Evolutionary conservation across 2,113 vertebrate genomes (phyloP), one percentile per base, ranked within the genome.

Genomic region (Synodontis membranacea): DNA sequence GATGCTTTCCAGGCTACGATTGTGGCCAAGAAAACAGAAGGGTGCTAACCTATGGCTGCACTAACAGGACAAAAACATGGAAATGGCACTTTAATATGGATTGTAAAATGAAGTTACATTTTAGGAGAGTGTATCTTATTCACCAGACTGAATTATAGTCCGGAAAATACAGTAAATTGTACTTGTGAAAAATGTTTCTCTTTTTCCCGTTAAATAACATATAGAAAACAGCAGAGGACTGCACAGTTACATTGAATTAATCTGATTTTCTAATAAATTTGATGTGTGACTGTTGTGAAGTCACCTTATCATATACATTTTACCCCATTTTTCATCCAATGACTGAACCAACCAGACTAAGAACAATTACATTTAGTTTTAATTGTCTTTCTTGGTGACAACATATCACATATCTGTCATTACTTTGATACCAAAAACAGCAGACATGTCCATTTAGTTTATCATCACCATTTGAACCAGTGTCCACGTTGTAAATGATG

Each of bases 341-440:
- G 56, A 89, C 58, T 37, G 48, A 91, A 87, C 75, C 48, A 37
- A 9, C 90, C 84, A 89, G 92, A 93, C 91, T 94, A 91, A 92
- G 90, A 94, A 92, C 78, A 58, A 80, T 42, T 85, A 9, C 39
- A 50, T 82, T 86, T 46, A 50, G 44, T 62, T 82, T 7, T n/a
- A n/a, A 21, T 34, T 1, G 5, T 46, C 66, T 85, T 79, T 82
- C 42, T 76, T 37, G n/a, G 74, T 31, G 42, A 75, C 50, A 37
- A 39, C 10, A 9, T 28, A 52, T 54, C 93, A 95, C 93, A 93
- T 92, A 94, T 93, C 94, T 95, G 94, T 95, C 95, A 94, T 92
- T 91, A 95, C 96, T 96, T 97, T 95, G 96, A 97, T 96, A 97
- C 96, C 96, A 97, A 96, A 96, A 95, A 95, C 94, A 94, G 92